Conservation (phyloP, 2,113 vertebrate genomes). For the Crotalus horridus region DNA sequence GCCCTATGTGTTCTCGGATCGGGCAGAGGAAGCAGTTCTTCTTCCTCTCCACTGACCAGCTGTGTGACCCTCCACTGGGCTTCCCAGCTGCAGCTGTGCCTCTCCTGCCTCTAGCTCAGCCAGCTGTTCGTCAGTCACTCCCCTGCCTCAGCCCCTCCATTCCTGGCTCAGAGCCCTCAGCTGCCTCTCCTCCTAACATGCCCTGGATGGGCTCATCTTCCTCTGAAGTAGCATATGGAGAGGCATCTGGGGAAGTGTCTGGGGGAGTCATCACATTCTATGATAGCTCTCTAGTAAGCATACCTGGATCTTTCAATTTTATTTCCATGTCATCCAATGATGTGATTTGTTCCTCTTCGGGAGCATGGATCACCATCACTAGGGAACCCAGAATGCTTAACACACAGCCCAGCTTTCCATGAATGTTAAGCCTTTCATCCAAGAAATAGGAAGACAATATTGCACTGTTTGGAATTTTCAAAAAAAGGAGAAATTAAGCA, state of each 20-base stretch:
- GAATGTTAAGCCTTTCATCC: slow-evolving; percentile 78
- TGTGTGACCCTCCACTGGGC: neutral
- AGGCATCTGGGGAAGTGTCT: neutral
- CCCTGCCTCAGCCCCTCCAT: neutral
- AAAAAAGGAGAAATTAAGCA: slow-evolving; percentile 16
- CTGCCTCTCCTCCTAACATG: neutral
- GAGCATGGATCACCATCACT: slow-evolving; percentile 78
- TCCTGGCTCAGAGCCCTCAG: neutral
- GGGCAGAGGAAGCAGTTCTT: neutral
- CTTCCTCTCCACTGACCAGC: neutral
- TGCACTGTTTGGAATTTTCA: slow-evolving; percentile 62
- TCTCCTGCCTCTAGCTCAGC: neutral
- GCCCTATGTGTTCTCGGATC: neutral
- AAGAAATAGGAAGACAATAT: slow-evolving; percentile 77
- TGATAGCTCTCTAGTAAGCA: slow-evolving; percentile 36
- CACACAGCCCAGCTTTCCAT: slow-evolving; percentile 78
- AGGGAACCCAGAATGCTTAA: slow-evolving; percentile 78
- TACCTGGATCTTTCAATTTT: slow-evolving; percentile 80
- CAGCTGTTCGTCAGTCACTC: neutral
- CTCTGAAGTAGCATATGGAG: neutral
- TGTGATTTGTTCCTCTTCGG: slow-evolving; percentile 74
- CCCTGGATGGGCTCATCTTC: neutral
- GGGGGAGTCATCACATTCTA: neutral
- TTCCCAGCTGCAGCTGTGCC: neutral
- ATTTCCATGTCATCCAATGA: slow-evolving; percentile 76